A percentile compares a stretch with the other conserved stretches of the same genome.
phyloP scores from a whole-genome alignment of 2,888 invertebrate genomes.

The Polydrusus cervinus region DNA sequence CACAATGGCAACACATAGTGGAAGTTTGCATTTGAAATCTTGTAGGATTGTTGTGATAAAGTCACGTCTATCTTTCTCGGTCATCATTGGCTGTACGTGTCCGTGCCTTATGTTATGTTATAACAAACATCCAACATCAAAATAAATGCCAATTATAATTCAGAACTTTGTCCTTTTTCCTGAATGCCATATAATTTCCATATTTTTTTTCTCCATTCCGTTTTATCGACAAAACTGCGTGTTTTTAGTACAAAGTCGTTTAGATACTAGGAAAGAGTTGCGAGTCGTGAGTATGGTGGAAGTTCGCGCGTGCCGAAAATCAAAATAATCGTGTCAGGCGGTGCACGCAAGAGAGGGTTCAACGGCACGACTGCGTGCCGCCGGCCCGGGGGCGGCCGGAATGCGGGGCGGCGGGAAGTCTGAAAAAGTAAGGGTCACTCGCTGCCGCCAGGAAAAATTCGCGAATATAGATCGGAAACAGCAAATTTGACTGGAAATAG shows the following conservation, averaged over 20 bases:
- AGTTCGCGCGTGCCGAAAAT: constrained; percentile 38
- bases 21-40: too few species aligned
- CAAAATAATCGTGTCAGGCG: constrained; percentile 40
- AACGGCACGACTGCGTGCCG: constrained; percentile 52
- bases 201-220: background rate
- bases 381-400: constrained; percentile 17
- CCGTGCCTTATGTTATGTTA: too few species aligned
- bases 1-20: too few species aligned
- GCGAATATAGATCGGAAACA: constrained; percentile 12
- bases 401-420: constrained; percentile 18
- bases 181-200: too few species aligned
- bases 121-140: too few species aligned
- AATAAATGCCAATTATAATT: too few species aligned
- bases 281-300: constrained; percentile 3
- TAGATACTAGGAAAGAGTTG: constrained; percentile 7
- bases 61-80: too few species aligned
- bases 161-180: too few species aligned
- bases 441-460: background rate
- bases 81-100: too few species aligned
- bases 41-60: too few species aligned
- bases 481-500: background rate
- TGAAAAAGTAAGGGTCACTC: constrained; percentile 19
- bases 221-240: constrained; percentile 16
- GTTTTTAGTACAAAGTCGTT: constrained; percentile 5
- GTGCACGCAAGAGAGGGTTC: constrained; percentile 51